phyloP scores from a whole-genome alignment of 2,888 invertebrate species.

The Lepidochrysops patricia region DNA sequence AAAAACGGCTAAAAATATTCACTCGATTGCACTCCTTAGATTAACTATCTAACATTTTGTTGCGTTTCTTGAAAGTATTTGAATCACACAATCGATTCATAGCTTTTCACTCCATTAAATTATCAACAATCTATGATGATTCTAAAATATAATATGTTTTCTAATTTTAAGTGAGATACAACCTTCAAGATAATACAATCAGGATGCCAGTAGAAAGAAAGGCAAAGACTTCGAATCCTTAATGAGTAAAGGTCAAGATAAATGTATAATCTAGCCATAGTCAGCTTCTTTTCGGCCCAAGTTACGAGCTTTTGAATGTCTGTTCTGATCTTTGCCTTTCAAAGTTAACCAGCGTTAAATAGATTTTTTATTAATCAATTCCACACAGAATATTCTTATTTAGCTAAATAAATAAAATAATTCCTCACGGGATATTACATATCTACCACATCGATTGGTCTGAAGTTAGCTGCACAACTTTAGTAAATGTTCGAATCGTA shows the following conservation, averaged over 20 bases:
- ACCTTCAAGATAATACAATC: background rate
- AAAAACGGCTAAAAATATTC: background rate
- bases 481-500: background rate
- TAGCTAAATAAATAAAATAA: conserved; percentile 10
- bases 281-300: background rate
- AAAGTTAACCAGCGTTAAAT: background rate
- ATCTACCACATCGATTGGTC: background rate
- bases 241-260: no score
- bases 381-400: conserved; percentile 11
- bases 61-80: background rate
- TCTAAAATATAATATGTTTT: conserved; percentile 8
- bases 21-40: background rate
- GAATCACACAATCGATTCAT: background rate
- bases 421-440: background rate
- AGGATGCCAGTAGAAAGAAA: background rate
- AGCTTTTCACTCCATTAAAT: background rate
- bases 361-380: background rate
- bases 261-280: background rate
- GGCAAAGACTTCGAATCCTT: background rate
- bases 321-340: background rate
- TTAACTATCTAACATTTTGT: background rate
- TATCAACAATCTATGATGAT: background rate
- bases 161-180: background rate
- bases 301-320: background rate
- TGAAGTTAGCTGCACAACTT: conserved; percentile 4